Base-by-base conservation (phyloP, 2,797 vertebrate genomes). In the Pantherophis alleghaniensis region DNA sequence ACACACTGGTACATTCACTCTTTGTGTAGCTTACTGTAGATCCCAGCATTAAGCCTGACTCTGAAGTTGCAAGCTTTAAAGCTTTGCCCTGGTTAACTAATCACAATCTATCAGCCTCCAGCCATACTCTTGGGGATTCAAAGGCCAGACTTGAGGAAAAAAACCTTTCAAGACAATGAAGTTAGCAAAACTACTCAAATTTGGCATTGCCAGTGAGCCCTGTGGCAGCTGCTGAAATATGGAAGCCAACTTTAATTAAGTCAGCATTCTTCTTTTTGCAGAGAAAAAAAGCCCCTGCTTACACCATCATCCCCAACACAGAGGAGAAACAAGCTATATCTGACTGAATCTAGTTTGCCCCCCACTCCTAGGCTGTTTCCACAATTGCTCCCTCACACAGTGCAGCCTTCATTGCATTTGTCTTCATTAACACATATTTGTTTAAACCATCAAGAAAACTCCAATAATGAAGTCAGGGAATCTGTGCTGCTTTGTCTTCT, bases 341-440 rank as follows among this genome's bases (percentile, higher is more conserved):
- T 11, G 26, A 57, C 57, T 28, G 89, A 18, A 26, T 57, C 14
- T 57, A 14, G 14, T 28, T 32, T 20, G 63, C 18, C 61, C 28
- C 42, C 55, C 12, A 3, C 12, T 61, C 32, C 37, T 3, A 7
- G 9, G 3, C 16, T 55, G 47, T 24, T 7, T 7, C 51, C 53
- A 42, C 60, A 86, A 86, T 32, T 37, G 79, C 47, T 90, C 42
- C 63, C 37, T 55, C 24, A 7, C 69, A 12, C 86, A 88, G 57
- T 11, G 28, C 89, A 7, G 53, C 55, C 53, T 87, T 0, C 32
- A 3, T 51, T 12, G 69, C 87, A 91, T 94, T 87, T 26, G 87
- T 94, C 90, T 91, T 91, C 90, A 59, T 94, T 60, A 91, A n/a
- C 69, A 66, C 86, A 53, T 28, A 89, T 92, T 92, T 94, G 91